These are phyloP conservation scores for Latrodectus geometricus DNA, from an alignment of 1,140 invertebrate species.

Conservation along the genomic window DNA sequence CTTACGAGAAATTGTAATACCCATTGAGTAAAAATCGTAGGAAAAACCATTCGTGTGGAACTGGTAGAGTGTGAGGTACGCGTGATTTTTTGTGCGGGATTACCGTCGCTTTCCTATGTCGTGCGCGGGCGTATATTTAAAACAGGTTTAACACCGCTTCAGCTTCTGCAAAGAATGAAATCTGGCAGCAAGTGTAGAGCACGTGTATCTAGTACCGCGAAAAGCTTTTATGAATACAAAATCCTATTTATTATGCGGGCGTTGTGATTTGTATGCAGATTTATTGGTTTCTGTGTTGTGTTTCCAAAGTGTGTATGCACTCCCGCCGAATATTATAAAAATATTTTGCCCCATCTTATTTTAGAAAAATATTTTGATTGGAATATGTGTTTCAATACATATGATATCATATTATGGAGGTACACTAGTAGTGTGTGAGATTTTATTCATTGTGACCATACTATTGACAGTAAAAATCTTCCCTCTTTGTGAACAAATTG, in stretches of 20 bases:
- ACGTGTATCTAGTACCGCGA: background rate
- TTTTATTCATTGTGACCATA: too few relatives aligned
- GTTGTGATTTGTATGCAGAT: background rate
- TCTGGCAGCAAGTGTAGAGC: background rate
- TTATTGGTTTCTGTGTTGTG: background rate
- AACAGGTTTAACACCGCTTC: conserved; percentile 5
- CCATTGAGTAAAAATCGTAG: conserved; percentile 51
- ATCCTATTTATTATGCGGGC: background rate
- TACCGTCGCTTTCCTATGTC: conserved; percentile 2
- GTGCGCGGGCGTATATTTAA: conserved; percentile 21
- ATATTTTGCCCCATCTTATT: too few relatives aligned
- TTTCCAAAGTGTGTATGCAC: too few relatives aligned
- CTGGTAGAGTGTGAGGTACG: conserved; percentile 7
- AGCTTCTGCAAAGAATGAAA: conserved; percentile 5
- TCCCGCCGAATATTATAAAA: too few relatives aligned
- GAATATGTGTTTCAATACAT: too few relatives aligned
- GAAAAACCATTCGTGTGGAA: conserved; percentile 52
- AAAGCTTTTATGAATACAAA: background rate
- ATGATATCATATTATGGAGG: too few relatives aligned
- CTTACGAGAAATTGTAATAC: conserved; percentile 32
- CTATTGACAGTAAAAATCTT: too few relatives aligned
- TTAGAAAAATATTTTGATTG: too few relatives aligned
- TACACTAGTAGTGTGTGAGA: too few relatives aligned
- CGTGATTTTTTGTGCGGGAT: conserved; percentile 23
- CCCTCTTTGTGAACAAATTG: too few relatives aligned